These are phyloP conservation scores for Lycaena phlaeas DNA, from an alignment of 2,888 invertebrate species.

Conservation along the genomic window DNA sequence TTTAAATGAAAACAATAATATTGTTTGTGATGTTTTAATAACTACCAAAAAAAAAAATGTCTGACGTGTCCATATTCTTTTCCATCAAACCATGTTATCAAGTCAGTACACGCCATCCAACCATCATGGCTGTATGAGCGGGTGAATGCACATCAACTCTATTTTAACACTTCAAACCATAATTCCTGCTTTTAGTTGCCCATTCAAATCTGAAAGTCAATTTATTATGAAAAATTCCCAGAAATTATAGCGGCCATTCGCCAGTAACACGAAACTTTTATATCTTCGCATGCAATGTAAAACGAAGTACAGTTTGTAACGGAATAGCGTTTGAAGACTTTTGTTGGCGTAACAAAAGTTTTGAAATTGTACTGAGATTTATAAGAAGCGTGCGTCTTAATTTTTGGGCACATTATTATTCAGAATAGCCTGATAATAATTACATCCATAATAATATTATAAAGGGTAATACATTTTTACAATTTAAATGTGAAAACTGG, in stretches of 20 bases:
- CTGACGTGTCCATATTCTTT: constrained; percentile 37
- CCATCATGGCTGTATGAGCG: constrained; percentile 38
- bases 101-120: constrained; percentile 53
- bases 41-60: too few relatives aligned
- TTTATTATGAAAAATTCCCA: constrained; percentile 18
- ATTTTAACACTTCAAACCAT: constrained; percentile 53
- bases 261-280: constrained; percentile 8
- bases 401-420: too few relatives aligned
- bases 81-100: constrained; percentile 53
- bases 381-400: too few relatives aligned
- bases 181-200: constrained; percentile 33
- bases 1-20: too few relatives aligned
- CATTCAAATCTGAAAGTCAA: constrained; percentile 29
- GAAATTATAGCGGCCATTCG: constrained; percentile 5
- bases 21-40: too few relatives aligned
- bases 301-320: not conserved
- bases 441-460: too few relatives aligned
- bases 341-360: too few relatives aligned
- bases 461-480: too few relatives aligned
- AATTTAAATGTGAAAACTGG: too few relatives aligned
- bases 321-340: too few relatives aligned
- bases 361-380: too few relatives aligned
- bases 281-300: constrained; percentile 4
- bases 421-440: too few relatives aligned
- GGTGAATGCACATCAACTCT: constrained; percentile 52